Conservation (phyloP, 1,140 invertebrate genomes). For the Gyrodactylus bullatarudis region DNA sequence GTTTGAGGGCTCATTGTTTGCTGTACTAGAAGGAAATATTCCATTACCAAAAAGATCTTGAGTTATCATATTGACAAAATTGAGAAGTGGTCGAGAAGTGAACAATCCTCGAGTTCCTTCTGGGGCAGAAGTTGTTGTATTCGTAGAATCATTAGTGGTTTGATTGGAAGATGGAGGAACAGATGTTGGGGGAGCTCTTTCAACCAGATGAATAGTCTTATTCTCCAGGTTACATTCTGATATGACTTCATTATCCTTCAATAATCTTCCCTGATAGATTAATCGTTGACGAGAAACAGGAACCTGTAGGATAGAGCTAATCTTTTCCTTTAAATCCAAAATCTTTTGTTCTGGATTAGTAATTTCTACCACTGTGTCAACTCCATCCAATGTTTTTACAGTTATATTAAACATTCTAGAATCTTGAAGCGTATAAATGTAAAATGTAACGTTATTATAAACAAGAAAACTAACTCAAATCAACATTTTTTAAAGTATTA, state of each 20-base stretch:
- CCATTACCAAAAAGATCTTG: not conserved
- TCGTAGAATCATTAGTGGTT: not conserved
- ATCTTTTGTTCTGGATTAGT: not conserved
- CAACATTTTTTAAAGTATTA: no score
- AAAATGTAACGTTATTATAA: no score
- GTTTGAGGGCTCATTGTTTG: no score
- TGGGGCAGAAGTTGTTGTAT: not conserved
- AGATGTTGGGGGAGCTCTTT: not conserved
- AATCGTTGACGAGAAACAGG: not conserved
- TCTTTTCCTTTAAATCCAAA: not conserved
- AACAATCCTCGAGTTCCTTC: not conserved
- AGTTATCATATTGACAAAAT: not conserved
- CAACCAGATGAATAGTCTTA: not conserved
- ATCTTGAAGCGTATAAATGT: no score
- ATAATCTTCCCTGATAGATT: not conserved
- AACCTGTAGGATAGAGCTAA: not conserved
- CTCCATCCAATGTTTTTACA: not conserved
- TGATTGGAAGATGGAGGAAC: not conserved
- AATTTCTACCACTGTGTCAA: not conserved
- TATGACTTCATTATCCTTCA: not conserved
- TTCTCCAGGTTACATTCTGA: not conserved
- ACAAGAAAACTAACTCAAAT: no score
- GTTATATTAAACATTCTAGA: not conserved
- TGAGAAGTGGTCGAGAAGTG: not conserved
- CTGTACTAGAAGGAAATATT: no score